Conservation (phyloP, 2,113 vertebrate species). For the Mola mola region DNA sequence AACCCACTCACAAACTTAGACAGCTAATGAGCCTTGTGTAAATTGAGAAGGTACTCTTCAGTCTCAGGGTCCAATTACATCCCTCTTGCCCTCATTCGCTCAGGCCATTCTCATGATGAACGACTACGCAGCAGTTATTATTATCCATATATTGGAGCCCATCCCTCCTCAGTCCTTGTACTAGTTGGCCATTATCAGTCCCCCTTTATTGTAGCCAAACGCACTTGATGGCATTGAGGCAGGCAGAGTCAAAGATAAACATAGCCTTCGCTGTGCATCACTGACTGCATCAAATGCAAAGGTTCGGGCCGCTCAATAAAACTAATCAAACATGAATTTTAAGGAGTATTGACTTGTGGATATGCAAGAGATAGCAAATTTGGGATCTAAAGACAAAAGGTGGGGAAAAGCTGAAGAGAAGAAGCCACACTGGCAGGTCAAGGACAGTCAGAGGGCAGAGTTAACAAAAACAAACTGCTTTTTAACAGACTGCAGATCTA, state of each 20-base stretch:
- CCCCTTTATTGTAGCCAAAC: slow-evolving; percentile 34
- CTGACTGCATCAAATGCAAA: slow-evolving; percentile 42
- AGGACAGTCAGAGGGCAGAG: slow-evolving; percentile 22
- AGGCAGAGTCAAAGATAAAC: slow-evolving; percentile 47
- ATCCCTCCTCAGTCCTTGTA: slow-evolving; percentile 29
- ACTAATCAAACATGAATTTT: slow-evolving; percentile 74
- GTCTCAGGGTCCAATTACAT: slow-evolving; percentile 33
- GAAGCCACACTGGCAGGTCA: not conserved
- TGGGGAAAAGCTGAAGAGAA: slow-evolving; percentile 24
- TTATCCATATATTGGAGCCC: slow-evolving; percentile 35
- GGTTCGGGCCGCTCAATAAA: slow-evolving; percentile 69
- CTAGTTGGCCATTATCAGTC: slow-evolving; percentile 60
- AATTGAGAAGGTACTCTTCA: slow-evolving; percentile 20
- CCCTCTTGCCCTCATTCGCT: slow-evolving; percentile 20
- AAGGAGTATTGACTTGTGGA: slow-evolving; percentile 66
- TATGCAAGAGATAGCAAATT: slow-evolving; percentile 45
- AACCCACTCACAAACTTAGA: not conserved
- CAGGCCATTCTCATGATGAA: slow-evolving; percentile 40
- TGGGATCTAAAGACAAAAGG: slow-evolving; percentile 28
- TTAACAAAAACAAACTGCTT: not conserved
- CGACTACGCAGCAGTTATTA: slow-evolving; percentile 38
- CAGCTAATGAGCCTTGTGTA: slow-evolving; percentile 43
- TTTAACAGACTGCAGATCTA: no score
- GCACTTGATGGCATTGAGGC: slow-evolving; percentile 7
- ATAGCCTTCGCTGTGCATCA: slow-evolving; percentile 39